Base-by-base conservation (phyloP, 92 coral and sea anemone species). In the Muricea muricata region DNA sequence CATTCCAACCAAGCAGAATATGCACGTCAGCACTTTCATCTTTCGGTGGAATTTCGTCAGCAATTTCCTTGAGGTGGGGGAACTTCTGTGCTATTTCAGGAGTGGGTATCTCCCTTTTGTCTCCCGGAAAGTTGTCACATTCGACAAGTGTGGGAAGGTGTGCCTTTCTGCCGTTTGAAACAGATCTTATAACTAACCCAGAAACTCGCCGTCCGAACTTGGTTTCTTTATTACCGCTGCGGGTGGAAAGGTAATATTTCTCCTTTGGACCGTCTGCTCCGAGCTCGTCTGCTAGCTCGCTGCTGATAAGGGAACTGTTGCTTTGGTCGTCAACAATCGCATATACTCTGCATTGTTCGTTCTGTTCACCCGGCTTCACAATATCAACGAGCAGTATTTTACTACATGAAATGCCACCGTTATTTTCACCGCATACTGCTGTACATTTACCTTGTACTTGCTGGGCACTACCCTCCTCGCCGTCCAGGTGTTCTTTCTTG, bases 41-140 rank as follows among this genome's bases (percentile, higher is more conserved):
- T 26, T 81, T 39, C 28, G 81, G 75, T 29, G 90, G 90, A 45
- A 87, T 87, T 57, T 88, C 84, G 50, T 75, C 72, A 45, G 91
- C 88, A 42, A 83, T 88, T 11, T 26, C 39, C 56, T 73, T 4
- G 33, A 87, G 90, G 48, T 87, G 83, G 58, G 90, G 56, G 52
- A 87, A 87, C 61, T 73, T 71, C 65, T 48, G 71, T 39, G 73
- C 87, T 45, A 74, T 80, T 39, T 81, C 82, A 18, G 91, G 91
- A 21, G 88, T 83, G 24, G 87, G 87, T 54, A 87, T 65, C 31
- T 87, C 91, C 65, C 87, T 68, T 60, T 56, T 73, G 54, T 87
- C 91, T 65, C 61, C 21, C 10, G 91, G 87, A 76, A 89, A 79
- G 83, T 79, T 28, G 83, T 89, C 89, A 80, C 95, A 76, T 80